Base-by-base conservation (phyloP, 2,797 vertebrate genomes). In the Macrochelys suwanniensis region DNA sequence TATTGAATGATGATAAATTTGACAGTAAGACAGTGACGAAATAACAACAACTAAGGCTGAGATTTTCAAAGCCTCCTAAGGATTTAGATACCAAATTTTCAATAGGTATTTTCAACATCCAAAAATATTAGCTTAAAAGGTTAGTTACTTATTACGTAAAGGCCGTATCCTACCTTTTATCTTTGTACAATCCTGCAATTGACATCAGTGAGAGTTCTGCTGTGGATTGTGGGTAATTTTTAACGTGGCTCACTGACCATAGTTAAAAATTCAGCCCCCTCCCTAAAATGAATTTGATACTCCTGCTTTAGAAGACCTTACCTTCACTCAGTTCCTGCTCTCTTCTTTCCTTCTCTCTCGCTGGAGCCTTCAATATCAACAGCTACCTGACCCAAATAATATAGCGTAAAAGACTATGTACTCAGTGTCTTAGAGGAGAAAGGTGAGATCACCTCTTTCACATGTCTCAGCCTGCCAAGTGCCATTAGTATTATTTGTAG, bases 91-190 rank as follows among this genome's bases (percentile, higher is more conserved):
- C 84, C 89, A 83, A 78, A 0, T 95, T 97, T 91, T 90, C 82
- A 59, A 88, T 93, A 94, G 82, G 90, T 42, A 42, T 42, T 42
- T 42, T 42, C 37, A 42, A 93, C 71, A 37, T 92, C 85, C 94
- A 93, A 95, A 96, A 90, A 85, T 93, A 65, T 84, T 85, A 61
- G 17, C 85, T 47, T 92, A 91, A 96, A 96, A 92, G 77, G 45
- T 88, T 95, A 42, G 21, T 93, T 95, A 85, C 92, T 92, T 95
- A 84, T 91, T 89, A 16, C 57, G 50, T 87, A 53, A 92, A 89
- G 87, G 88, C 91, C 89, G 31, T 95, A 96, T 81, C 68, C 53
- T 80, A 82, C 28, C 45, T 92, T 87, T 88, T 82, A 80, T 90
- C 94, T 84, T 93, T 91, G 15, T n/a, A 71, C 56, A 65, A 94